Base-by-base conservation (phyloP, 2,797 vertebrate genomes). In the Clarias laeviceps region DNA sequence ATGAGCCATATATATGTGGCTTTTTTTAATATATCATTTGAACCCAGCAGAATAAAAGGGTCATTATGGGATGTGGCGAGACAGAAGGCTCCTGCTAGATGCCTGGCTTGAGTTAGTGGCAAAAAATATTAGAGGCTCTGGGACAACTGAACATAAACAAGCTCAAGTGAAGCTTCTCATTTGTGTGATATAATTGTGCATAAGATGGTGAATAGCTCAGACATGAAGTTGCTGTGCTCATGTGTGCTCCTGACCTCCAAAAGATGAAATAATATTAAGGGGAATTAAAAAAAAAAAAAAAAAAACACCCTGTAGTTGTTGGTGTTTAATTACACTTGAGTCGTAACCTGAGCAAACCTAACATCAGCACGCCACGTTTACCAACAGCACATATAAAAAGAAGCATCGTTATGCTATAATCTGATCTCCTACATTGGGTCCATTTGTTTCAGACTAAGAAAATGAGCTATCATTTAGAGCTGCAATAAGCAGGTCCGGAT, bases 61-160 rank as follows among this genome's bases (percentile, higher is more conserved):
- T 89, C 84, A 86, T 87, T 86, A 87, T 86, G 74, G 76, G 56
- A 88, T 88, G 87, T 86, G 20, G 83, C 11, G 24, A 88, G 77
- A 89, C 54, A 24, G 59, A 73, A 24, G 69, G 32, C 85, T 84
- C n/a, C 78, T 77, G 32, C 56, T 59, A 17, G 56, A 85, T 59
- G n/a, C 82, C 82, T 80, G 69, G 62, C n/a, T 81, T 15, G 61
- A 68, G 62, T 80, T 72, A 76, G 74, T 69, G 64, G 85, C 27
- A 56, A 66, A 83, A 37, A 45, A 84, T 87, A 85, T 89, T 88
- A 88, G 80, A 89, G 87, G 70, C 83, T 88, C 40, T 40, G 79
- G 69, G 37, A 76, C 27, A 82, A 70, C 61, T 54, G 40, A 87
- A 87, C 61, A 78, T 88, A 88, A 85, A 84, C 79, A 83, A 83